phyloP scores from a whole-genome alignment of 2,888 invertebrate species.

The Candidula unifasciata region DNA sequence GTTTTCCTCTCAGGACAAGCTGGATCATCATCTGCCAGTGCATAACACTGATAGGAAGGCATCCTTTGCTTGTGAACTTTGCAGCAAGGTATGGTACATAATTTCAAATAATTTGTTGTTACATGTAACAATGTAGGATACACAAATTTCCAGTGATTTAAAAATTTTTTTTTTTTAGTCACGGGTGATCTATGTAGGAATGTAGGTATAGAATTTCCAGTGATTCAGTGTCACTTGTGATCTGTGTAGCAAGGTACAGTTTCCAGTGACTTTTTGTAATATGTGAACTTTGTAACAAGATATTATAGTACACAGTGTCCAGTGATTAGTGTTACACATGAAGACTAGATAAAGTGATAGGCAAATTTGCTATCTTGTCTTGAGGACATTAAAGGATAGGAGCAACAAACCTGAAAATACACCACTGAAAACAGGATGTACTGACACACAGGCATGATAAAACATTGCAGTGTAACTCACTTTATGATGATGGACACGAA shows the following conservation, averaged over 20 bases:
- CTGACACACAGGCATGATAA: too few species aligned
- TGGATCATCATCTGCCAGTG: conserved; percentile 54
- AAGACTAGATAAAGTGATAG: too few species aligned
- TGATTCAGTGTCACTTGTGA: neutral
- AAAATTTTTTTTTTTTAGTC: neutral
- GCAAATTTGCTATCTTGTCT: too few species aligned
- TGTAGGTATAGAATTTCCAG: neutral
- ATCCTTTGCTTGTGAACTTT: conserved; percentile 52
- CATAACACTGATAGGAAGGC: conserved; percentile 53
- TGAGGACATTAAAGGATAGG: too few species aligned
- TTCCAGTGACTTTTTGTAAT: too few species aligned
- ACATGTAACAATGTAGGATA: neutral
- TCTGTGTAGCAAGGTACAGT: neutral
- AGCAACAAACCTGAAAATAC: too few species aligned
- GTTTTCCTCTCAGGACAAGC: conserved; percentile 55
- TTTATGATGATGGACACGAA: too few species aligned
- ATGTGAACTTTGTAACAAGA: neutral
- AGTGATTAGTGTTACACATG: too few species aligned
- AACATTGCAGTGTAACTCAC: too few species aligned
- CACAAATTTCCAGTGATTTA: neutral
- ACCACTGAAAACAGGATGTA: too few species aligned
- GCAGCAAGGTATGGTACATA: conserved; percentile 47
- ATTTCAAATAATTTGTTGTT: neutral
- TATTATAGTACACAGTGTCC: neutral
- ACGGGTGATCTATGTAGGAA: neutral